These are phyloP conservation scores for Hypena proboscidalis DNA, from an alignment of 2,888 invertebrate genomes.

Conservation along the genomic window DNA sequence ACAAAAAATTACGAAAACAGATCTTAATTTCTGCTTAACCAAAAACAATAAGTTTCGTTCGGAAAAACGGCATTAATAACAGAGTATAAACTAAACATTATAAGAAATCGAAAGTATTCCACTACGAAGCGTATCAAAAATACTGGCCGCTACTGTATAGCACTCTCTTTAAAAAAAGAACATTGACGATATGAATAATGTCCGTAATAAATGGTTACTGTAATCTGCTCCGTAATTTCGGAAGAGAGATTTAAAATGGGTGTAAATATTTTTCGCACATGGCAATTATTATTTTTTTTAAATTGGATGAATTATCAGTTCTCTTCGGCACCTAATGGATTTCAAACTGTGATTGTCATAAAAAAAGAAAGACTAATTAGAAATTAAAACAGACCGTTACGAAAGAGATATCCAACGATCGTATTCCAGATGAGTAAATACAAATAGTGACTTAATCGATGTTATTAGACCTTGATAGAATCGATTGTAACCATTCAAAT, in stretches of 20 bases:
- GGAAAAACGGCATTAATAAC: slow-evolving; percentile 4
- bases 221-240: slow-evolving; percentile 33
- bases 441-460: slow-evolving; percentile 18
- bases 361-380: slow-evolving; percentile 6
- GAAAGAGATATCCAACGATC: slow-evolving; percentile 13
- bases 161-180: slow-evolving; percentile 24
- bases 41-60: slow-evolving; percentile 2
- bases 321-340: no score
- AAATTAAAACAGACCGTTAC: slow-evolving; percentile 20
- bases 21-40: slow-evolving; percentile 2
- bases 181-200: slow-evolving; percentile 26
- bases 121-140: slow-evolving; percentile 36
- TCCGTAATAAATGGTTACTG: slow-evolving; percentile 24
- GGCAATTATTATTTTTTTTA: neutral
- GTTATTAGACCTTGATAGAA: slow-evolving; percentile 42
- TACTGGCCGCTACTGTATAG: slow-evolving; percentile 19
- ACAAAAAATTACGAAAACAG: slow-evolving; percentile 29
- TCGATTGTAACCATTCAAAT: slow-evolving; percentile 49
- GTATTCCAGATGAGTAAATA: slow-evolving; percentile 22
- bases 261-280: neutral
- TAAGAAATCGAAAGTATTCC: slow-evolving; percentile 37
- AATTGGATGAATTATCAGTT: neutral
- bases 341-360: neutral
- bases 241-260: slow-evolving; percentile 29
- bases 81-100: slow-evolving; percentile 14